Conservation (phyloP, 1,140 invertebrate genomes). For the Batillaria attramentaria region DNA sequence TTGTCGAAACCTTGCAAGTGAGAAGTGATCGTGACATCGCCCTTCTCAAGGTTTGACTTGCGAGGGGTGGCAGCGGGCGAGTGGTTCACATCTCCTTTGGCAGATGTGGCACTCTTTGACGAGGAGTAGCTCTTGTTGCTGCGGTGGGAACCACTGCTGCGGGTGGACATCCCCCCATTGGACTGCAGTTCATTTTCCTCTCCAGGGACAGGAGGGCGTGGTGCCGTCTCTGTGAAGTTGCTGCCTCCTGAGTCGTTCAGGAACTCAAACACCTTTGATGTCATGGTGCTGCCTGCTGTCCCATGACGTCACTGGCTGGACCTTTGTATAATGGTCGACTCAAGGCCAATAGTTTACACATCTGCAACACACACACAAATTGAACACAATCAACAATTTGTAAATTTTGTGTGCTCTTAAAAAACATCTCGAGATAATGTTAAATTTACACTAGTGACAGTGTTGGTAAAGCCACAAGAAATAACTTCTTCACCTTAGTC, state of each 20-base stretch:
- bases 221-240: constrained; percentile 69
- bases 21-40: constrained; percentile 26
- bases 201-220: constrained; percentile 69
- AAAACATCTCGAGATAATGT: no score
- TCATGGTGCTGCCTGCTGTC: constrained; percentile 49
- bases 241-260: constrained; percentile 67
- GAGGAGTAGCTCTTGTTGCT: constrained; percentile 55
- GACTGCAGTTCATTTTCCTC: constrained; percentile 70
- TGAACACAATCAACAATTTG: no score
- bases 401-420: no score
- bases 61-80: constrained; percentile 65
- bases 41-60: constrained; percentile 64
- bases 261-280: constrained; percentile 66
- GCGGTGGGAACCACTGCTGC: constrained; percentile 64
- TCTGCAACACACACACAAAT: no score
- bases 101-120: constrained; percentile 59
- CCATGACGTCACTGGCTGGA: no score
- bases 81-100: constrained; percentile 55
- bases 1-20: constrained; percentile 29
- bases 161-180: constrained; percentile 65
- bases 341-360: no score
- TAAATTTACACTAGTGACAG: no score
- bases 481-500: no score
- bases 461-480: no score
- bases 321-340: no score